These are phyloP conservation scores for Zonotrichia albicollis DNA, from an alignment of 2,797 vertebrate species.

Conservation along the genomic window DNA sequence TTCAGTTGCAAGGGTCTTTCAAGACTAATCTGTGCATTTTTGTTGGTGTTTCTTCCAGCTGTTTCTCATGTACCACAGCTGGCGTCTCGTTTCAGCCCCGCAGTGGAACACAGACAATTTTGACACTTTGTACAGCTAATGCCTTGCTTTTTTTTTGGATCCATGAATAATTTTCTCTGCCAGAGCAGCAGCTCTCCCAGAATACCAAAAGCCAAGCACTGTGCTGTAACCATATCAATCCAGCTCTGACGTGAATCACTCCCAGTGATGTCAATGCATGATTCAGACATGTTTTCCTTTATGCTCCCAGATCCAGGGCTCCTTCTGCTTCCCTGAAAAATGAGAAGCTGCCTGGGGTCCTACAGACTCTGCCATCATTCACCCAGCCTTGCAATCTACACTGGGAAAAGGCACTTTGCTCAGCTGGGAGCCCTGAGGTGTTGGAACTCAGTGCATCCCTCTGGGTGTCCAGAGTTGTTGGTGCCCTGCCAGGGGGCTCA, in stretches of 20 bases:
- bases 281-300: slow-evolving; percentile 11
- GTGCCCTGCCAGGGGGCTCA: too few relatives aligned
- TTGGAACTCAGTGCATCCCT: too few relatives aligned
- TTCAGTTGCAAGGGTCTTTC: not conserved
- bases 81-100: not conserved
- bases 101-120: not conserved
- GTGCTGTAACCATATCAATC: not conserved
- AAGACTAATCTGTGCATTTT: slow-evolving; percentile 6
- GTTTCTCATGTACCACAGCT: not conserved
- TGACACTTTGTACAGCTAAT: slow-evolving; percentile 29
- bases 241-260: slow-evolving; percentile 8
- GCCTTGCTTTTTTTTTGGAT: slow-evolving; percentile 9
- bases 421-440: not conserved
- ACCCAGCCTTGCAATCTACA: not conserved
- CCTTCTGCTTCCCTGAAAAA: not conserved
- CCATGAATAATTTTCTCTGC: slow-evolving; percentile 28
- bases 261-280: not conserved
- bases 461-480: too few relatives aligned
- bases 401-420: not conserved
- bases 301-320: not conserved
- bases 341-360: not conserved
- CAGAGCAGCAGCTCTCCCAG: slow-evolving; percentile 1
- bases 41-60: slow-evolving; percentile 17
- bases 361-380: not conserved
- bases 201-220: not conserved